Evolutionary conservation across 2,113 vertebrate genomes (phyloP), one percentile per base, ranked within the genome.

Genomic region (Pelodiscus sinensis): DNA sequence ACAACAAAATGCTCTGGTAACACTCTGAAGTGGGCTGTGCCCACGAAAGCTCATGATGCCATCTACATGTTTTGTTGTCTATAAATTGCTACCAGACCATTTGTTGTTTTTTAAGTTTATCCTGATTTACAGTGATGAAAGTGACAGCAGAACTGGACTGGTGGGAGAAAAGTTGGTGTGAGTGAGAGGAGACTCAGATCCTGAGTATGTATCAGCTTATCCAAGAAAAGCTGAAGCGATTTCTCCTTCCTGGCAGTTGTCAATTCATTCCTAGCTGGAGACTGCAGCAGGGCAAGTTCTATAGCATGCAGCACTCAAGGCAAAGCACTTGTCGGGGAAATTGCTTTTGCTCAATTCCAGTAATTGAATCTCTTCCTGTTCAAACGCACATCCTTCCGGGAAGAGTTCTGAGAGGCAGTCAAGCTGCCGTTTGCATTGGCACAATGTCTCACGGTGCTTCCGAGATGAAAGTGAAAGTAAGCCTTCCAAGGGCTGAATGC

Each of bases 311-410:
- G 89, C 82, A 68, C 1, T 0, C 93, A 90, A 86, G 94, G 31
- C 82, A 89, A 58, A 58, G 56, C 62, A 55, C 81, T 93, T 54
- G 60, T 0, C 11, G 16, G 31, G 81, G 82, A 93, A 94, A 96
- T 87, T 88, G 94, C 87, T 92, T 93, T 75, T 90, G 50, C 84
- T 90, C 84, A 75, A 0, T 81, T 93, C 80, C 65, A 79, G 58
- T 85, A 85, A 96, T 90, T 92, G 71, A 55, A 95, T 95, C 81
- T 89, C 78, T 91, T 93, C 94, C 60, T 85, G 89, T 90, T 95
- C 56, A 82, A 58, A 95, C 21, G 84, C 71, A 87, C 82, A 91
- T 78, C 84, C 81, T 97, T 96, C 94, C 93, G 94, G 92, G 96
- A 96, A 94, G 60, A 51, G 93, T 81, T 81, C 27, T 85, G 50